A percentile compares a stretch with the other conserved stretches of the same genome.
Conservation (phyloP, 2,113 vertebrate species). For the Scalopus aquaticus region DNA sequence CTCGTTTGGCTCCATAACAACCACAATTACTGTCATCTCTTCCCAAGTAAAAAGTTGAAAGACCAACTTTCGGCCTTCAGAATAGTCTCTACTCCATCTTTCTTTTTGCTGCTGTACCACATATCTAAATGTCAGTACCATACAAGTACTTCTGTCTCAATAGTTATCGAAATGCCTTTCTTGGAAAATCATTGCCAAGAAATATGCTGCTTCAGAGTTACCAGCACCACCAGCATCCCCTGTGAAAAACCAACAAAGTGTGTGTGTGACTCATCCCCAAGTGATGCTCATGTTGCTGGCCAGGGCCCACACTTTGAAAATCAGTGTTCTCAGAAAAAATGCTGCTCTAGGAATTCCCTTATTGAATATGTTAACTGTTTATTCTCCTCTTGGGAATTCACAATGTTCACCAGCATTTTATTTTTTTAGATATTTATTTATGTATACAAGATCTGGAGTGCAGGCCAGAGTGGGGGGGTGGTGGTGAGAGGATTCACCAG, state of each 20-base stretch:
- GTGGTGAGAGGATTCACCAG: no score
- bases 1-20: neutral
- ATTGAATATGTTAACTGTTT: neutral
- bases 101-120: neutral
- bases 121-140: neutral
- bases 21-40: neutral
- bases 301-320: neutral
- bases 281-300: neutral
- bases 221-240: neutral
- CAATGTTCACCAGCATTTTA: neutral
- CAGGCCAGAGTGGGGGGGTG: no score
- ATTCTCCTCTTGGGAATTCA: neutral
- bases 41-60: neutral
- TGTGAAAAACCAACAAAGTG: neutral
- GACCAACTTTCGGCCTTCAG: neutral
- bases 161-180: neutral
- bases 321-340: neutral
- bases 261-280: neutral
- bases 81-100: neutral
- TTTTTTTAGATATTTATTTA: no score
- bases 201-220: neutral
- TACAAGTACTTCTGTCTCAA: neutral
- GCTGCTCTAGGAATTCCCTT: neutral
- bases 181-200: neutral
- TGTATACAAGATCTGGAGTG: no score